phyloP scores from a whole-genome alignment of 2,888 invertebrate species.

The Drosophila robusta region DNA sequence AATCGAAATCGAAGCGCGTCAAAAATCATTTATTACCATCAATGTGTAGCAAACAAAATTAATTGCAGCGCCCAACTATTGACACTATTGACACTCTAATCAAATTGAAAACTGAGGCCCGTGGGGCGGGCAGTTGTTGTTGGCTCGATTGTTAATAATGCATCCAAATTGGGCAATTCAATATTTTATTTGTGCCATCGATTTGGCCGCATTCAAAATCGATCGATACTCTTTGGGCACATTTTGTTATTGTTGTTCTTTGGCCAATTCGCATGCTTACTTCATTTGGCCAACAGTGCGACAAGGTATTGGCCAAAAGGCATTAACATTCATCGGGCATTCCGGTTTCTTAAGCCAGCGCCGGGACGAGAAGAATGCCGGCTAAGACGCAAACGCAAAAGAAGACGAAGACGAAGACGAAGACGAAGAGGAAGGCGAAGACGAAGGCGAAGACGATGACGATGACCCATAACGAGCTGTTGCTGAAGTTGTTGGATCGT shows the following conservation, averaged over 20 bases:
- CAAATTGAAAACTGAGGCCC: constrained; percentile 13
- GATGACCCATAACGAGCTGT: constrained; percentile 58
- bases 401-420: background rate
- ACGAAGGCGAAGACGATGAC: constrained; percentile 23
- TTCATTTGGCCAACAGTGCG: constrained; percentile 36
- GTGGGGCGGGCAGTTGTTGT: constrained; percentile 6
- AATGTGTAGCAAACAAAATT: constrained; percentile 31
- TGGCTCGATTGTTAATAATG: constrained; percentile 37
- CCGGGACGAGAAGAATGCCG: constrained; percentile 43
- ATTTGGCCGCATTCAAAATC: constrained; percentile 60
- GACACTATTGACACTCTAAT: constrained; percentile 27
- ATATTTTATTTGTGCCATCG: constrained; percentile 72
- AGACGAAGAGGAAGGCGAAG: constrained; percentile 2
- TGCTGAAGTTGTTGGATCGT: constrained; percentile 39
- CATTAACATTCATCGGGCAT: constrained; percentile 57
- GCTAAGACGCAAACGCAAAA: no score
- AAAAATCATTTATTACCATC: constrained; percentile 31
- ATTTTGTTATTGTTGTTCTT: constrained; percentile 17
- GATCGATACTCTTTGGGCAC: constrained; percentile 45
- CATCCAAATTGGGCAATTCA: constrained; percentile 52
- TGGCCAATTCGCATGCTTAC: constrained; percentile 28
- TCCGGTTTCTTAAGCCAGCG: constrained; percentile 49
- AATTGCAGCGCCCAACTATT: constrained; percentile 36
- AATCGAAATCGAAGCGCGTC: constrained; percentile 17
- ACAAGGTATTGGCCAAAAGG: constrained; percentile 37